A percentile compares a stretch with the other conserved stretches of the same genome.
Conservation (phyloP, 2,797 vertebrate genomes). For the Muscicapa striata region DNA sequence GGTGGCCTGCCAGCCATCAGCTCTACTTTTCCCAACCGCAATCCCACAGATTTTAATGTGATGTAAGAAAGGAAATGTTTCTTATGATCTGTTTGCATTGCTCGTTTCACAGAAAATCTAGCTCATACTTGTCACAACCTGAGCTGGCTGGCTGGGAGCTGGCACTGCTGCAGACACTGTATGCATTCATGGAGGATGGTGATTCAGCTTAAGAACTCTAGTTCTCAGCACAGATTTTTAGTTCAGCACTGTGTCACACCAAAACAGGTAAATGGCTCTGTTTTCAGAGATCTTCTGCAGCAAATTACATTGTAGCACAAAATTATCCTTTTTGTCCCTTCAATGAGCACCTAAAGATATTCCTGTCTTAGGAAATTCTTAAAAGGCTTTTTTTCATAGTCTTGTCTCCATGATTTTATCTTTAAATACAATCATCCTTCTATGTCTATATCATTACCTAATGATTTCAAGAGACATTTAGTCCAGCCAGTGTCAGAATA, state of each 20-base stretch:
- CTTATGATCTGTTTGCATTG: neutral
- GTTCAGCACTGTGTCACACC: neutral
- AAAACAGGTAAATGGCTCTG: neutral
- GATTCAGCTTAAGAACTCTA: neutral
- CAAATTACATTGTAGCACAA: neutral
- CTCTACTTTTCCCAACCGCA: neutral
- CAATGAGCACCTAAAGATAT: neutral
- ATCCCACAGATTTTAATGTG: neutral
- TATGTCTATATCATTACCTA: neutral
- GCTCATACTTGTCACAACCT: neutral
- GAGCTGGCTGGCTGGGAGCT: neutral
- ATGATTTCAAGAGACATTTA: neutral
- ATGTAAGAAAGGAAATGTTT: neutral
- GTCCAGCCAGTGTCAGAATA: neutral
- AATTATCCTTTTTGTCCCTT: neutral
- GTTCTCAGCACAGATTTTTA: neutral
- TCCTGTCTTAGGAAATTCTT: neutral
- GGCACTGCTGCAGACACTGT: neutral
- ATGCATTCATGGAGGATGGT: neutral
- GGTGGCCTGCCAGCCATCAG: neutral
- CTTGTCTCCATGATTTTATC: neutral
- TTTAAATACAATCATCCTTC: neutral
- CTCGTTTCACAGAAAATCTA: neutral
- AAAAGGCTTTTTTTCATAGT: neutral
- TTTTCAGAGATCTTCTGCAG: neutral